Base-by-base conservation (phyloP, 1,140 invertebrate genomes). In the Drosophila pseudoobscura region DNA sequence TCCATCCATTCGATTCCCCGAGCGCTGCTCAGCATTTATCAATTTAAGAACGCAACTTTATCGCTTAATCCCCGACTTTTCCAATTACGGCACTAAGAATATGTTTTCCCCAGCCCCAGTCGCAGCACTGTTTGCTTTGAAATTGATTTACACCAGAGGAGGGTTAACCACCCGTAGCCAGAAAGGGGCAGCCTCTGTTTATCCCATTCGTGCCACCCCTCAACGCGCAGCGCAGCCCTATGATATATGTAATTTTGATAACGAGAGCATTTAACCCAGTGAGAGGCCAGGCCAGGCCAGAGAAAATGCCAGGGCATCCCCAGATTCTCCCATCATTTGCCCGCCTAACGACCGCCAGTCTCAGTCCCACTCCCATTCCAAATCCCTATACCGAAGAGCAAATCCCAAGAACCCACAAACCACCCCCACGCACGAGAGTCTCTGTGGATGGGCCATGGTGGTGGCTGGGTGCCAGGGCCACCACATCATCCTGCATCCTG, bases 101-200 rank as follows among this genome's bases (percentile, higher is more conserved):
- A 87, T 88, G 83, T 76, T 75, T 71, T 64, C 51, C 60, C 3
- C 35, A 11, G 8, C 31, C 9, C 9, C 8, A 3, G 7, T 5
- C 24, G 2, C 7, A 8, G 35, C 9, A 35, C 35, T 39, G 35
- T 39, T 69, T 70, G 64, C 66, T 29, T 70, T 31, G 66, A 69
- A 70, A 70, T 69, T 70, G 66, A 84, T 76, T 79, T 79, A 61
- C 52, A 68, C 61, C 31, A 66, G 73, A 44, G 20, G 80, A 79
- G 77, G 74, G 72, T 80, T 80, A 85, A 87, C 73, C 82, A 78
- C 77, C 82, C 80, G 77, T 87, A 85, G 80, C 77, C 78, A 52
- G 47, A 47, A 58, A 72, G 55, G 45, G 56, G 20, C 58, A 56
- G 51, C 22, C 56, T 57, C 60, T 49, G 68, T 53, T 72, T 78